Percentiles rank a stretch among this genome's conserved stretches.
Conservation (phyloP, 2,113 vertebrate species). For the Planiliza haematocheilus region DNA sequence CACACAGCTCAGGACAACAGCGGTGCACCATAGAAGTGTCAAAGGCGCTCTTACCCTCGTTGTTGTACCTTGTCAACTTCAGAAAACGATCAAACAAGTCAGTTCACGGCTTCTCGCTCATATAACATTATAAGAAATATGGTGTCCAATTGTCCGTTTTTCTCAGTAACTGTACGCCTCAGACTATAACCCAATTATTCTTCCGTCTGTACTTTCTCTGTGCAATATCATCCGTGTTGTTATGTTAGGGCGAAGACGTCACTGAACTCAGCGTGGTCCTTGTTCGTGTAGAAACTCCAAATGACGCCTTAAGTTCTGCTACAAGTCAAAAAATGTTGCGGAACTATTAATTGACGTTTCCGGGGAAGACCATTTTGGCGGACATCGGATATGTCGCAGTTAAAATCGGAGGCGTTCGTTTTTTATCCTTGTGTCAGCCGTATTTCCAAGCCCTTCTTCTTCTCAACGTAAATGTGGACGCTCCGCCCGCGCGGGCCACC, state of each 20-base stretch:
- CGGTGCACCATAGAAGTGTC: rapidly evolving
- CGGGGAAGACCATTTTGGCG: neutral
- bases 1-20: too few species aligned
- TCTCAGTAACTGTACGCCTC: neutral
- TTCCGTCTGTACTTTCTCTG: neutral
- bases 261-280: rapidly evolving
- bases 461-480: rapidly evolving
- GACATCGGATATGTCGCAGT: slow-evolving; percentile 18
- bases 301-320: rapidly evolving
- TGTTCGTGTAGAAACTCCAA: slow-evolving; percentile 49
- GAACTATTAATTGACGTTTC: slow-evolving; percentile 19
- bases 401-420: slow-evolving; percentile 8
- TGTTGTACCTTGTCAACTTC: slow-evolving; percentile 3
- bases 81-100: neutral
- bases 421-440: rapidly evolving
- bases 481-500: slow-evolving; percentile 31
- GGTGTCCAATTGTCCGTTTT: too few species aligned
- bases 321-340: neutral
- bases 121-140: too few species aligned
- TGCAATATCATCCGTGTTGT: neutral
- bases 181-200: neutral
- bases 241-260: slow-evolving; percentile 8
- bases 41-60: slow-evolving; percentile 12
- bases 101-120: neutral
- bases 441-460: rapidly evolving